These are phyloP conservation scores for Dromaius novaehollandiae DNA, from an alignment of 2,113 vertebrate genomes.

Conservation along the genomic window DNA sequence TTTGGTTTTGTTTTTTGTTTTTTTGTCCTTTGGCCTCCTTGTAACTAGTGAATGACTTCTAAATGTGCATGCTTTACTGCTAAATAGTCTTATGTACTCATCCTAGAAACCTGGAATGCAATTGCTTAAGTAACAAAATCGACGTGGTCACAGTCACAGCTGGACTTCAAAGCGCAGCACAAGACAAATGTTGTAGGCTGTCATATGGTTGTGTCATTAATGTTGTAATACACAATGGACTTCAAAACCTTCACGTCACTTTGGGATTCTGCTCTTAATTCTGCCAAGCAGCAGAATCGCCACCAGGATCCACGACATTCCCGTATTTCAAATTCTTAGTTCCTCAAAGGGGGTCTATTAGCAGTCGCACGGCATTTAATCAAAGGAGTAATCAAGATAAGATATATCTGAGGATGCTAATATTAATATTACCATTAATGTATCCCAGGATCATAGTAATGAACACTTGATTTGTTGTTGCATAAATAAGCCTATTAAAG, in stretches of 20 bases:
- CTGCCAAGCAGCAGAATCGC: not conserved
- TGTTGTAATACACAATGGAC: not conserved
- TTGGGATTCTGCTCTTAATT: constrained; percentile 4
- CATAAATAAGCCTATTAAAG: not conserved
- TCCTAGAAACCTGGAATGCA: not conserved
- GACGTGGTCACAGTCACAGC: not conserved
- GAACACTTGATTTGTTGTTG: not conserved
- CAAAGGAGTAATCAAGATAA: constrained; percentile 1
- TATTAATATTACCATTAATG: not conserved
- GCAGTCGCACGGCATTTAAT: not conserved
- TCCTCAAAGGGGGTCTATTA: not conserved
- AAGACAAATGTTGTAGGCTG: not conserved
- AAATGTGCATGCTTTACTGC: not conserved
- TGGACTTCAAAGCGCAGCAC: not conserved
- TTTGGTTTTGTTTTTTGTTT: not conserved
- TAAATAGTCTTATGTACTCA: not conserved
- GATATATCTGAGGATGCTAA: not conserved
- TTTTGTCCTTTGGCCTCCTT: not conserved
- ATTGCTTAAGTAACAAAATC: not conserved
- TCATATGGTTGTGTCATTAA: not conserved
- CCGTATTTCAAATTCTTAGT: not conserved
- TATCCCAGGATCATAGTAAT: not conserved
- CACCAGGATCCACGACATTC: not conserved
- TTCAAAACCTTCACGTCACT: not conserved
- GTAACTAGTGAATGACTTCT: not conserved